These are phyloP conservation scores for Trichogramma evanescens DNA, from an alignment of 2,888 invertebrate genomes.

Conservation along the genomic window DNA sequence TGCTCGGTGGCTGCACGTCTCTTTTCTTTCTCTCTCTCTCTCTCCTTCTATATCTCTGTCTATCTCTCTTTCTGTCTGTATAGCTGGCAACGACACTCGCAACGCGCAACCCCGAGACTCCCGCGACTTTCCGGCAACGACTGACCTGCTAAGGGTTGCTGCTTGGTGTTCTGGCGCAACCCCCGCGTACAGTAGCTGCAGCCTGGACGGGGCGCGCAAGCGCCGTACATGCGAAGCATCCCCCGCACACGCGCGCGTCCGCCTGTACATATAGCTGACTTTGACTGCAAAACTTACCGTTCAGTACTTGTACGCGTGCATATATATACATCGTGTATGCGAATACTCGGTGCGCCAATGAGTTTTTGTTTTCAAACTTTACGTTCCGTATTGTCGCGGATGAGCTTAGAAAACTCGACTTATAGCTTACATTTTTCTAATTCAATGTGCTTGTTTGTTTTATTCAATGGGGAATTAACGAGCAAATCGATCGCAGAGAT, in stretches of 20 bases:
- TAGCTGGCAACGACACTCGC: neutral
- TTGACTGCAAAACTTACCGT: no score
- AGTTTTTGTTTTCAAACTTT: no score
- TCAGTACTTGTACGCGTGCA: no score
- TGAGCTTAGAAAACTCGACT: no score
- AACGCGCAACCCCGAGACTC: conserved; percentile 13
- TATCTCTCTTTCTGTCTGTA: neutral
- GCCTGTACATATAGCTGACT: neutral
- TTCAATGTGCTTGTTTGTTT: no score
- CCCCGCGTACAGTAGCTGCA: neutral
- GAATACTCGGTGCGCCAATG: no score
- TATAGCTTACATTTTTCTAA: no score
- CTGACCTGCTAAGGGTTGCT: conserved; percentile 20
- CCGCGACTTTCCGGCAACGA: conserved; percentile 22
- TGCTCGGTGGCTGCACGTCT: no score
- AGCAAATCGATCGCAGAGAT: no score
- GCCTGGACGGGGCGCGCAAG: neutral
- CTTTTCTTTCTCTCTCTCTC: neutral
- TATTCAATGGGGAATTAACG: no score
- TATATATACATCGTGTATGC: no score
- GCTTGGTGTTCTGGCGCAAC: neutral
- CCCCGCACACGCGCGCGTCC: neutral
- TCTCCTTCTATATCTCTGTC: neutral
- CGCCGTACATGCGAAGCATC: neutral
- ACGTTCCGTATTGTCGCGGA: no score